A percentile compares a stretch with the other conserved stretches of the same genome.
These are phyloP conservation scores for Chloroceryle aenea DNA, from an alignment of 2,113 vertebrate genomes.

Conservation along the genomic window DNA sequence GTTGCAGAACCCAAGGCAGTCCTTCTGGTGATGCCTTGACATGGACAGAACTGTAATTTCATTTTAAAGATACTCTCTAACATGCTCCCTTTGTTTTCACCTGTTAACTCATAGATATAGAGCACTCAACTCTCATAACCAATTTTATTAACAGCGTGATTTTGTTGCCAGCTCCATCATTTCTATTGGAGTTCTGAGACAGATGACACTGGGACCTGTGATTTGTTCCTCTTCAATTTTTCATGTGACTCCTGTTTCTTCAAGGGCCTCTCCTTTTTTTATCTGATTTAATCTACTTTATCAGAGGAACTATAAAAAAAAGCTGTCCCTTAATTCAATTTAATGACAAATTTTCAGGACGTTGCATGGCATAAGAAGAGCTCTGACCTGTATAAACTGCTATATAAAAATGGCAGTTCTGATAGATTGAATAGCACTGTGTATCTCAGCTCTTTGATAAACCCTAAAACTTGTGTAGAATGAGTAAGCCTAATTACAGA, in stretches of 20 bases:
- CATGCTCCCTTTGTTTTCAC: neutral
- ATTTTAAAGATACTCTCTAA: neutral
- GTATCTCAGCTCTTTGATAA: neutral
- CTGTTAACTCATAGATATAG: neutral
- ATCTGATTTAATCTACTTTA: neutral
- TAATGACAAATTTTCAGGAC: conserved; percentile 6
- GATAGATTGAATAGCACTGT: neutral
- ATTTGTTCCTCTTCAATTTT: conserved; percentile 22
- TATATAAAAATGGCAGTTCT: neutral
- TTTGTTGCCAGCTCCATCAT: conserved; percentile 5
- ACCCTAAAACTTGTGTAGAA: neutral
- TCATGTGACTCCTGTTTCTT: neutral
- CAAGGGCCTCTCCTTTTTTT: neutral
- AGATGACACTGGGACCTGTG: neutral
- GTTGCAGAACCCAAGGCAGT: neutral
- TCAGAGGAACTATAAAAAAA: neutral
- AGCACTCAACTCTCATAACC: neutral
- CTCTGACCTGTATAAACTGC: neutral
- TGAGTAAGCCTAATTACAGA: neutral
- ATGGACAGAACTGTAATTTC: neutral
- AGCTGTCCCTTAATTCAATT: conserved; percentile 13
- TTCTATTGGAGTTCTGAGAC: neutral
- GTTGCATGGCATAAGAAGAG: neutral
- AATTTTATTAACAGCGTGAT: neutral
- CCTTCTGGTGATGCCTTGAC: neutral